Evolutionary conservation across 2,113 vertebrate species (phyloP).

Genomic region (Neogobius melanostomus): DNA sequence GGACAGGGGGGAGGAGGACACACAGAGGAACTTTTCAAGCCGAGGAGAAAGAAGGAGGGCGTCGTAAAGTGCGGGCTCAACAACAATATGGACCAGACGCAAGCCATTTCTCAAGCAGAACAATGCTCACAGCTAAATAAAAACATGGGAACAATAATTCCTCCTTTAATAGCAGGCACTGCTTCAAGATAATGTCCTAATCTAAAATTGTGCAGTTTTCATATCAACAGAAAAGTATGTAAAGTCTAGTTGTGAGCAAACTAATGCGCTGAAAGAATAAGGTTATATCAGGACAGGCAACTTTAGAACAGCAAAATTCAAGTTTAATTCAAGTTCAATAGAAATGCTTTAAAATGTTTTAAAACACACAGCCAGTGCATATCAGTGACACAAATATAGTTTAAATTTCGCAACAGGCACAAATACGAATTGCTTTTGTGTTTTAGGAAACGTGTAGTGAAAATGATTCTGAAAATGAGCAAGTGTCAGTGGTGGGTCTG

Average conservation of each 20-base stretch:
- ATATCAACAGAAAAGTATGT: background rate
- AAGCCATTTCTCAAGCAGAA: slow-evolving; percentile 32
- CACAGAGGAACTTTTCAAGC: slow-evolving; percentile 62
- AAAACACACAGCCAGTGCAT: background rate
- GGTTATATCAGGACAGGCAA: background rate
- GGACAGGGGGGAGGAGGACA: slow-evolving; percentile 27
- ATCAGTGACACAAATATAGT: background rate
- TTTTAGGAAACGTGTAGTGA: background rate
- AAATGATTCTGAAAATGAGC: background rate
- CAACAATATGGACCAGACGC: slow-evolving; percentile 39
- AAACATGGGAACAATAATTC: background rate
- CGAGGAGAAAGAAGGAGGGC: slow-evolving; percentile 18
- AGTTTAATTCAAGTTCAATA: background rate
- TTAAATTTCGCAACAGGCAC: background rate
- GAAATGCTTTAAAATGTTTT: background rate
- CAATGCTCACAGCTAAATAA: slow-evolving; percentile 5
- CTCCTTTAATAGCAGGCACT: background rate
- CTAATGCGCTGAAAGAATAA: background rate
- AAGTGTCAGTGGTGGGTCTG: background rate
- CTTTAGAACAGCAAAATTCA: background rate
- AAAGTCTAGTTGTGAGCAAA: background rate
- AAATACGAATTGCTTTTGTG: background rate
- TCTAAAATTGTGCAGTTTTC: background rate
- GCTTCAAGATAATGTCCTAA: background rate
- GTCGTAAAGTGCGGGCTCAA: slow-evolving; percentile 30